Evolutionary conservation across 2,888 invertebrate genomes (phyloP).

Genomic region (Andrena bucephala): DNA sequence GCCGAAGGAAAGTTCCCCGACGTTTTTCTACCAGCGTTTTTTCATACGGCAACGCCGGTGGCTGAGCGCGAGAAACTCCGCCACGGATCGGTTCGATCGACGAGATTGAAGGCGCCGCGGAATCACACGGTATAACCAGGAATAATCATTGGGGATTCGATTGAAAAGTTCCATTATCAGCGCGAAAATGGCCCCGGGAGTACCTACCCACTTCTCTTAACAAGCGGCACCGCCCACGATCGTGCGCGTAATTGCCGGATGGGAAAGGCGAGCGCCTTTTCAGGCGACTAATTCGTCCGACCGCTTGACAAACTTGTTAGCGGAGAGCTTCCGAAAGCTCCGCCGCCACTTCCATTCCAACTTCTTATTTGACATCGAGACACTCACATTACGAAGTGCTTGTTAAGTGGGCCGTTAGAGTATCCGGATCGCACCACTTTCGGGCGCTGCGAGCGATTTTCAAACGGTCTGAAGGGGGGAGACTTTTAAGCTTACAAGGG

Average conservation of each 20-base stretch:
- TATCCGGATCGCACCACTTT: not conserved
- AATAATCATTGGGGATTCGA: constrained; percentile 61
- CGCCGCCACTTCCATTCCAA: not conserved
- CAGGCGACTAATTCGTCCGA: constrained; percentile 54
- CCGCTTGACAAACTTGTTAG: constrained; percentile 48
- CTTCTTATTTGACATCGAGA: constrained; percentile 5
- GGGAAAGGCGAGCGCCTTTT: constrained; percentile 47
- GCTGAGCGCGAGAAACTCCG: not conserved
- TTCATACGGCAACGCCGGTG: not conserved
- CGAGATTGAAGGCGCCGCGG: constrained; percentile 21
- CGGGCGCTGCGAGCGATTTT: not conserved
- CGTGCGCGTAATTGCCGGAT: constrained; percentile 56
- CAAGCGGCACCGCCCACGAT: constrained; percentile 40
- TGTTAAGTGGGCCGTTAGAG: not conserved
- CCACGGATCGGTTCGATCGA: constrained; percentile 13
- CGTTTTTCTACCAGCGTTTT: not conserved
- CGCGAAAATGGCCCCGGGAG: constrained; percentile 37
- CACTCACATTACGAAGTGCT: not conserved
- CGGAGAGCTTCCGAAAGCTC: not conserved
- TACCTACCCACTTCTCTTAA: constrained; percentile 49
- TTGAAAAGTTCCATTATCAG: constrained; percentile 64
- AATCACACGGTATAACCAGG: constrained; percentile 47
- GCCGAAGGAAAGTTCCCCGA: not conserved
- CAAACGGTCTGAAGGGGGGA: not conserved
- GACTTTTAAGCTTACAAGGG: not conserved